Percentiles rank a stretch among this genome's conserved stretches.
Evolutionary conservation across 1,140 invertebrate genomes (phyloP).

Genomic region (Heterodera carotae): DNA sequence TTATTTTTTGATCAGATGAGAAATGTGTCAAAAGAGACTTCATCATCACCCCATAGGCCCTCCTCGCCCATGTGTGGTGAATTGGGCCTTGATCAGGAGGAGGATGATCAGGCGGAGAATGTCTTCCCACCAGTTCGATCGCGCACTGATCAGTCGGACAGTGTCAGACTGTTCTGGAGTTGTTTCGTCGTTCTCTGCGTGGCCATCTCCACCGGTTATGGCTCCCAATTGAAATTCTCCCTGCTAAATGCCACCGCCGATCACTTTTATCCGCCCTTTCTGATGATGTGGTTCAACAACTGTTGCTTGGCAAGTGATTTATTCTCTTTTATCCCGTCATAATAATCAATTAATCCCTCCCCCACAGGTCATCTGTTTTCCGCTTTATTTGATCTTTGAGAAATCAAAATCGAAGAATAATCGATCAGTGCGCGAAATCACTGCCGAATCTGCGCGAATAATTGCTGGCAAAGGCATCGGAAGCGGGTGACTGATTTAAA

Average conservation of each 20-base stretch:
- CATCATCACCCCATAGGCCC: too few relatives aligned
- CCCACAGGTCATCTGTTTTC: slow-evolving; percentile 21
- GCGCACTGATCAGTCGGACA: not conserved
- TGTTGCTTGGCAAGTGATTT: slow-evolving; percentile 19
- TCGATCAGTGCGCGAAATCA: slow-evolving; percentile 9
- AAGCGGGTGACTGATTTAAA: slow-evolving; percentile 14
- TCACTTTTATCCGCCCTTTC: slow-evolving; percentile 26
- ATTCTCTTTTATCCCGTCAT: not conserved
- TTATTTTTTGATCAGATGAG: too few relatives aligned
- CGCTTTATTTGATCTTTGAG: slow-evolving; percentile 21
- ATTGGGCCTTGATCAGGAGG: not conserved
- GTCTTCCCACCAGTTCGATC: not conserved
- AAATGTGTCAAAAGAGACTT: too few relatives aligned
- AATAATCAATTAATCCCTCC: not conserved
- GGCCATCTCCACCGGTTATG: slow-evolving; percentile 23
- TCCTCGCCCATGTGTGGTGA: not conserved
- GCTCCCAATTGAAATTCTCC: slow-evolving; percentile 26
- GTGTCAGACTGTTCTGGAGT: slow-evolving; percentile 10
- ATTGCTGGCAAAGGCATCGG: slow-evolving; percentile 6
- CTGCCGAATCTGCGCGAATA: not conserved
- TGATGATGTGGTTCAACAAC: slow-evolving; percentile 32
- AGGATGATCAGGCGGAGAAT: not conserved
- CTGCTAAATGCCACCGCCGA: slow-evolving; percentile 10
- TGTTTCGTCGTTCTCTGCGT: slow-evolving; percentile 11
- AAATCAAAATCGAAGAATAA: slow-evolving; percentile 2